phyloP scores from a whole-genome alignment of 2,888 invertebrate genomes.

The Clostera curtula region DNA sequence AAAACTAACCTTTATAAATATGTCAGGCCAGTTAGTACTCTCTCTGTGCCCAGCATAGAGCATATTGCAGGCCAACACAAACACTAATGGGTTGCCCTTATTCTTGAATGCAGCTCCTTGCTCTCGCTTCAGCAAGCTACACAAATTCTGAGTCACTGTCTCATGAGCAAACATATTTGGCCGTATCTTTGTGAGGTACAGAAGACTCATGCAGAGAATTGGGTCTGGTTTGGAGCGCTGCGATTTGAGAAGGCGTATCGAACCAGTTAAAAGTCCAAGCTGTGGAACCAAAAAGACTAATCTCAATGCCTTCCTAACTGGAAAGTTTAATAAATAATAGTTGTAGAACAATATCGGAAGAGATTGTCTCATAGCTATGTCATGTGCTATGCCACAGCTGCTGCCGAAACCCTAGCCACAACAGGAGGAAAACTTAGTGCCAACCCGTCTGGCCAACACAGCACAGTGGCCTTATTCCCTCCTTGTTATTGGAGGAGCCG shows the following conservation, averaged over 20 bases:
- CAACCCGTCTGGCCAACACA: too few species aligned
- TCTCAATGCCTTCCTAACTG: background rate
- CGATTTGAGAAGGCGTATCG: slow-evolving; percentile 85
- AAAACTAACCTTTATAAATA: slow-evolving; percentile 84
- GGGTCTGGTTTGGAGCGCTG: slow-evolving; percentile 90
- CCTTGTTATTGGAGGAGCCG: too few species aligned
- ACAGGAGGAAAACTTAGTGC: too few species aligned
- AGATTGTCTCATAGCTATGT: too few species aligned
- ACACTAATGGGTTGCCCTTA: slow-evolving; percentile 86
- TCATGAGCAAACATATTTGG: slow-evolving; percentile 86
- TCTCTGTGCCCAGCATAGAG: slow-evolving; percentile 87
- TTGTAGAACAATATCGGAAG: too few species aligned
- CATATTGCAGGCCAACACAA: slow-evolving; percentile 89
- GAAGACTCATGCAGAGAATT: slow-evolving; percentile 83
- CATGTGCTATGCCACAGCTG: too few species aligned
- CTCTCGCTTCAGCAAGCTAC: slow-evolving; percentile 88
- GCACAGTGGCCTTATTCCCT: too few species aligned
- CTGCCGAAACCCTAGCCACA: too few species aligned
- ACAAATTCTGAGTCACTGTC: slow-evolving; percentile 83
- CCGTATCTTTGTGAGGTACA: slow-evolving; percentile 86
- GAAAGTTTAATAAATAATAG: background rate
- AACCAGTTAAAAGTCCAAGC: slow-evolving; percentile 88
- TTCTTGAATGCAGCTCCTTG: slow-evolving; percentile 81
- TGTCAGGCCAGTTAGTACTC: slow-evolving; percentile 92
- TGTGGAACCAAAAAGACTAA: slow-evolving; percentile 25